Evolutionary conservation across 2,113 vertebrate genomes (phyloP).

Genomic region (Regulus satrapa): DNA sequence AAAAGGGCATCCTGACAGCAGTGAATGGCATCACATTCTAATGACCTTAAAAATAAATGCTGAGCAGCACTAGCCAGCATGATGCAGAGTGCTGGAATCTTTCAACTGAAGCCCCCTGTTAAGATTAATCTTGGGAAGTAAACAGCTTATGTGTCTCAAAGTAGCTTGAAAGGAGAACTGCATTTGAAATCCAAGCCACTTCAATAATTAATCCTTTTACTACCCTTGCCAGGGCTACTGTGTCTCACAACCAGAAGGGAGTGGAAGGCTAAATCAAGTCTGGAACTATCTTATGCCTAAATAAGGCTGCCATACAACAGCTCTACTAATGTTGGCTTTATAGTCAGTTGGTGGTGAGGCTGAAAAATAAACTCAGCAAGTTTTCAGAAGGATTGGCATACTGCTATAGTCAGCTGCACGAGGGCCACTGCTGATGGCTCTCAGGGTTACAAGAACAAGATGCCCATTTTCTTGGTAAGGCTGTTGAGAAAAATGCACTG

Average conservation of each 20-base stretch:
- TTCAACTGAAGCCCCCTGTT: neutral
- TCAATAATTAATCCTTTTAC: constrained; percentile 21
- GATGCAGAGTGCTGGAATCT: neutral
- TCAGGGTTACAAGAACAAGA: neutral
- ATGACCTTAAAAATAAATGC: neutral
- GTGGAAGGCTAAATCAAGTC: constrained; percentile 50
- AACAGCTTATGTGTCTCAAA: neutral
- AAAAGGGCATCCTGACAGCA: neutral
- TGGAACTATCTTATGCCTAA: constrained; percentile 8
- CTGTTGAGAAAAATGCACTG: neutral
- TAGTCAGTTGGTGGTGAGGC: neutral
- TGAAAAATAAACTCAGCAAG: constrained; percentile 32
- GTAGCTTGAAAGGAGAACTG: constrained; percentile 1
- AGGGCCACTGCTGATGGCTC: neutral
- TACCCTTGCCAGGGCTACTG: neutral
- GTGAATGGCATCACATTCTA: neutral
- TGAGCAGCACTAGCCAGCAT: neutral
- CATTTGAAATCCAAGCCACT: constrained; percentile 23
- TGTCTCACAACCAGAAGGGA: constrained; percentile 12
- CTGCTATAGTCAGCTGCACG: neutral
- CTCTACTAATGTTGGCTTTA: neutral
- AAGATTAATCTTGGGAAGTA: neutral
- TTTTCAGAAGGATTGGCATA: constrained; percentile 32
- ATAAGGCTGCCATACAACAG: neutral
- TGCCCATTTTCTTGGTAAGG: neutral